Conservation (phyloP, 1,140 invertebrate genomes). For the Andrena cerasifolii region DNA sequence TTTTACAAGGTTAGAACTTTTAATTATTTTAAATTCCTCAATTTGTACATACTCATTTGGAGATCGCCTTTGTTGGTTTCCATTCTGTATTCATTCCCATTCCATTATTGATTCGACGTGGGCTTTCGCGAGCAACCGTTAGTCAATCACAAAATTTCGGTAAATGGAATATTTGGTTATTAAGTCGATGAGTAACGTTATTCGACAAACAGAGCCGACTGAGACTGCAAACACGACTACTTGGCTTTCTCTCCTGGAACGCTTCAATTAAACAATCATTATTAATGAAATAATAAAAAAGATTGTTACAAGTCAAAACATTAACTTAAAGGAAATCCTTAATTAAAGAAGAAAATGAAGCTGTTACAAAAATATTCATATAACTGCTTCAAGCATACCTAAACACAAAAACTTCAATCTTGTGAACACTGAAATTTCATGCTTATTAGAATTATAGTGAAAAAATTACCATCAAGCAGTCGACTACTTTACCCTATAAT, state of each 20-base stretch:
- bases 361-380: neutral
- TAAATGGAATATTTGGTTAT: slow-evolving; percentile 22
- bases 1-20: too few relatives aligned
- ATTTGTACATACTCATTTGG: too few relatives aligned
- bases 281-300: neutral
- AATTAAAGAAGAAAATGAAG: neutral
- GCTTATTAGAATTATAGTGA: too few relatives aligned
- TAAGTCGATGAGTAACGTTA: slow-evolving; percentile 18
- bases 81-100: too few relatives aligned
- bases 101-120: slow-evolving; percentile 34
- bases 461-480: too few relatives aligned
- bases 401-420: too few relatives aligned
- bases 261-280: neutral
- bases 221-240: neutral
- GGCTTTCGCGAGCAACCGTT: slow-evolving; percentile 46
- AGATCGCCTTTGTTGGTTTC: slow-evolving; percentile 14
- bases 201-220: neutral
- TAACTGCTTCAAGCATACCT: neutral
- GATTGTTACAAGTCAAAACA: neutral
- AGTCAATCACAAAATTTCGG: slow-evolving; percentile 35
- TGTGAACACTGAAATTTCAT: too few relatives aligned
- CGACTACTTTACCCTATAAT: too few relatives aligned
- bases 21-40: too few relatives aligned
- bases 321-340: neutral
- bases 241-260: slow-evolving; percentile 23